Evolutionary conservation across 1,140 invertebrate species (phyloP), one percentile per base, ranked within the genome.

Genomic region (Penaeus indicus): DNA sequence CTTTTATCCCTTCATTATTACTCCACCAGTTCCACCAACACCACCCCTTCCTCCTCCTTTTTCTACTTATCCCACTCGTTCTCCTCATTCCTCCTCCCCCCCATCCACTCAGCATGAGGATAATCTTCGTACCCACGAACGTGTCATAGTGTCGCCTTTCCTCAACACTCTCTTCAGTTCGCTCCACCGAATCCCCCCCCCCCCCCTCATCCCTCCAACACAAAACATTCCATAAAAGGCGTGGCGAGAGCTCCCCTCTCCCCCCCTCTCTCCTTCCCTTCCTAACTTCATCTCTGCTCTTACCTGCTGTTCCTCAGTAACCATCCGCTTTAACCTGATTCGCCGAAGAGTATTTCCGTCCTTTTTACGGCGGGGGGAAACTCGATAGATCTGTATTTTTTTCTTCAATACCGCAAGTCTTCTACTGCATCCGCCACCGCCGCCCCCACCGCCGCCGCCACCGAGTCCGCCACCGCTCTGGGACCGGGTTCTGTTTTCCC

Each of bases 401-500:
- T 75, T 75, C 72, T 75, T 75, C 72, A 19, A 75, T 75, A 75
- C 27, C 72, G 72, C 72, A 75, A 75, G 72, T 75, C 72, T 75
- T 32, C 42, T 75, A 75, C 25, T 32, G 42, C 27, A 27, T 38
- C 72, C 42, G 27, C n/a, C 25, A 5, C n/a, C n/a, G 27, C 22
- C 18, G 7, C 72, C 72, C 25, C 38, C 69, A 4, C 5, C 27
- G 16, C 69, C 69, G 25, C n/a, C 25, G 16, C n/a, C n/a, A 16
- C 22, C 18, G 22, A 19, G 18, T 27, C 72, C 72, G 72, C 42
- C 72, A 7, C 5, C 27, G n/a, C 54, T 54, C 54, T 11, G 54
- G 54, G 54, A 54, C 54, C 54, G 5, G 72, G 42, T 21, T 32
- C 27, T 75, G 72, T 75, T 75, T 75, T 75, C 42, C 72, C 72